These are phyloP conservation scores for Rhopilema esculentum DNA, from an alignment of 30 jellyfish, hydroid and myxozoan genomes.

Conservation along the genomic window DNA sequence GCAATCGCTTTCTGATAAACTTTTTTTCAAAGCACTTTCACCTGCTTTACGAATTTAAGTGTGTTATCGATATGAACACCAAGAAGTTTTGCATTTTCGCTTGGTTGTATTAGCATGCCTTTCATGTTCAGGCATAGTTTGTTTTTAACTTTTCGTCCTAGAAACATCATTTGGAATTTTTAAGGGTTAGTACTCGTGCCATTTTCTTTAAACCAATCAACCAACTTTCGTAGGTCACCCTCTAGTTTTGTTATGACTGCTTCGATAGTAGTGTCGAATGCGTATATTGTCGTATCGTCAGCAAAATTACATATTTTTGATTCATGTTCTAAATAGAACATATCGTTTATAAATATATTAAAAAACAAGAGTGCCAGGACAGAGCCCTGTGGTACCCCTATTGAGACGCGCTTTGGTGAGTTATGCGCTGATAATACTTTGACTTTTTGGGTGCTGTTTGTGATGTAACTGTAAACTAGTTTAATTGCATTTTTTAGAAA, in stretches of 20 bases:
- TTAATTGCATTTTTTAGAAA: conserved; percentile 1
- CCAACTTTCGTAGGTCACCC: conserved; percentile 9
- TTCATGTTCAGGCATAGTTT: background rate
- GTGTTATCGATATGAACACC: background rate
- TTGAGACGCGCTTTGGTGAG: conserved; percentile 11
- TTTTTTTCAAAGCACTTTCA: background rate
- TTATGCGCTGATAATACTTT: conserved; percentile 21
- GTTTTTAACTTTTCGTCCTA: conserved; percentile 9
- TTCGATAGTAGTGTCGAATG: conserved; percentile 22
- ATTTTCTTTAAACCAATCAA: conserved; percentile 11
- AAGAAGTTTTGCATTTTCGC: conserved; percentile 21
- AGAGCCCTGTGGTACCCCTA: conserved; percentile 63
- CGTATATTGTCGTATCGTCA: conserved; percentile 27
- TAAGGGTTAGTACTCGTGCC: conserved; percentile 32
- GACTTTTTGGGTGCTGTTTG: conserved; percentile 14
- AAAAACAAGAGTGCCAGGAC: conserved; percentile 45
- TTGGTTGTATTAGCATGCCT: background rate
- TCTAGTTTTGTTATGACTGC: conserved; percentile 16
- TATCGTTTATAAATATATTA: conserved; percentile 45
- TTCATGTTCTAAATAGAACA: conserved; percentile 4
- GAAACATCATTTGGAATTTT: conserved; percentile 14
- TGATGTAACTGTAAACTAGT: conserved; percentile 14
- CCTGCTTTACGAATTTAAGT: background rate
- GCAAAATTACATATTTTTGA: conserved; percentile 46
- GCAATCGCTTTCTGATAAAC: background rate